Base-by-base conservation (phyloP, 1,140 invertebrate species). In the Trichomalopsis sarcophagae region DNA sequence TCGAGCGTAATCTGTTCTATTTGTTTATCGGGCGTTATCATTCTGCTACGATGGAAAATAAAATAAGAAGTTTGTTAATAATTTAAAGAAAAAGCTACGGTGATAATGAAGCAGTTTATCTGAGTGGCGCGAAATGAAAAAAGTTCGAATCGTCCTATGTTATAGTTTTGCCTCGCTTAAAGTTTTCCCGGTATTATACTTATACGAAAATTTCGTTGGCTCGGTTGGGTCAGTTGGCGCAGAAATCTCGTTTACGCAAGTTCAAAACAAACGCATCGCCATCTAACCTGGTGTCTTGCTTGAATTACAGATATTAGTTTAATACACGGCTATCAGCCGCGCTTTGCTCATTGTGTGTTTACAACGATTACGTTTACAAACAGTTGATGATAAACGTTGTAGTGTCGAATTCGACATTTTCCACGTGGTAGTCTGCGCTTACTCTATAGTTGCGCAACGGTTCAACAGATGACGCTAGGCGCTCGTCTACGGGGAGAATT, bases 391-490 rank as follows among this genome's bases (percentile, higher is more conserved):
- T 30, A 55, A 40, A 69, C 23, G 23, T 84, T n/a, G 82, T 78
- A 23, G 3, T 75, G 84, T 84, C 84, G 66, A 84, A 84, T 84
- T 84, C 47, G 77, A 84, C 50, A 44, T 84, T 84, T 75, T 21
- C 36, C 78, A 75, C 78, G 9, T 79, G 76, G 36, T 40, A 1
- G 2, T 17, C 47, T 13, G 17, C 14, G 30, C 0, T 21, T 23
- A 2, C 3, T 2, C 40, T 62, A 40, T 74, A 74, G 84, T 84
- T 74, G 2, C 40, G 7, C 21, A 55, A n/a, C 27, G 40, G 2
- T 40, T 0, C 50, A 47, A 81, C 21, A 47, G 84, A 68, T 84
- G 71, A 9, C 84, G 77, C 77, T 73, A 47, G 33, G 47, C 14
- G 9, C 36, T 55, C 17, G 17, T 62, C 55, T n/a, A 62, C 55